Evolutionary conservation across 2,113 vertebrate genomes (phyloP), one percentile per base, ranked within the genome.

Genomic region (Dicentrarchus labrax): DNA sequence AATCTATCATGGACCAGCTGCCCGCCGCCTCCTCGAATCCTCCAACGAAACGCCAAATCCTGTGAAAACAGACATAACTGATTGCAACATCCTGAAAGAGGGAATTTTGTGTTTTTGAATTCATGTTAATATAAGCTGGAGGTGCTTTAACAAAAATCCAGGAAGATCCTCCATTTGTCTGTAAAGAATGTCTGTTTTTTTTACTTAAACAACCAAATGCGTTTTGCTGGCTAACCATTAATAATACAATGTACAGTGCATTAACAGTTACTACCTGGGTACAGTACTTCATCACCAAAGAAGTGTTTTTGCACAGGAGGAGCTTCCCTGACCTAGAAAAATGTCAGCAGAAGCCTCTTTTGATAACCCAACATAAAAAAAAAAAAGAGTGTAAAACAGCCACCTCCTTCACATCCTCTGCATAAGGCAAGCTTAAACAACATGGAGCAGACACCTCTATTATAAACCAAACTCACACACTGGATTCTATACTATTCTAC

Each of bases 291-390:
- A 90, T 88, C 53, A 81, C 74, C 61, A 66, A 75, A 89, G 72
- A 86, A 87, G 78, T 59, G 59, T 78, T 90, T 72, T 77, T 84
- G 62, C 83, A 86, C 67, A 76, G 76, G 60, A 87, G 70, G 64
- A 89, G 92, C 85, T 90, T 68, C 72, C 72, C 65, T 94, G 95
- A 94, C 94, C 94, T 94, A 95, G 90, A 94, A 94, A 93, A 86
- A 79, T 72, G 53, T 78, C 70, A 78, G 83, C 80, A 74, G 76
- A 83, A 83, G 85, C 57, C 83, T 91, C 70, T 73, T 92, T 91
- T 91, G 83, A 92, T 84, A 91, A 94, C 71, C 77, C 80, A 75
- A 78, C 78, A 84, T 67, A 71, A 87, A 83, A 88, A 47, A 9
- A n/a, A 82, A 83, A 53, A 3, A 45, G 56, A 41, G 67, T 9